phyloP scores from a whole-genome alignment of 2,797 vertebrate genomes.

The Benthosema pterotum region DNA sequence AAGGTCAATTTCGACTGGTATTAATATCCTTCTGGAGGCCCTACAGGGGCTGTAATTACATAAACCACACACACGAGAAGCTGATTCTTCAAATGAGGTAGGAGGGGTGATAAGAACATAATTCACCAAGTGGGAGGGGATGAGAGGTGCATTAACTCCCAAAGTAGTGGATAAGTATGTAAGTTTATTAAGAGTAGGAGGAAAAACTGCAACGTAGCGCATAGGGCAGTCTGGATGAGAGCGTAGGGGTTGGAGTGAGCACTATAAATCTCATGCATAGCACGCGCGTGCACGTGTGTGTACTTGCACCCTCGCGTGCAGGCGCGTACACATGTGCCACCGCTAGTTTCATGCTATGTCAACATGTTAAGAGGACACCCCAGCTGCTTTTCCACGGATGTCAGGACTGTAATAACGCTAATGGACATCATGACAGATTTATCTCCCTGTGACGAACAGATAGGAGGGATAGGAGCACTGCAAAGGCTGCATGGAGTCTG shows the following conservation, averaged over 20 bases:
- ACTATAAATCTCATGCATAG: conserved; percentile 64
- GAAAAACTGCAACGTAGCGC: conserved; percentile 23
- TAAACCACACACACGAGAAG: conserved; percentile 3
- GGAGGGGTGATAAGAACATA: conserved; percentile 11
- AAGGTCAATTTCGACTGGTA: no score
- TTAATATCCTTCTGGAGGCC: no score
- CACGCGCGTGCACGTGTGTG: no score
- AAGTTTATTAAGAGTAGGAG: conserved; percentile 25
- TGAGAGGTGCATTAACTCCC: conserved; percentile 20
- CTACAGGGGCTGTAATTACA: no score
- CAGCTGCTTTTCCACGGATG: conserved; percentile 55
- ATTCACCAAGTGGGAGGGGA: neutral
- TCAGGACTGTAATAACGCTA: conserved; percentile 63
- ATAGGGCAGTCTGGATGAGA: conserved; percentile 31
- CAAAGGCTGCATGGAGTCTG: conserved; percentile 50
- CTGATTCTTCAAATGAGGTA: neutral
- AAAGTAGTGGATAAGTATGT: conserved; percentile 8
- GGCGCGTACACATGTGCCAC: conserved; percentile 32
- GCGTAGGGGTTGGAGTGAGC: conserved; percentile 1
- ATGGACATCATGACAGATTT: conserved; percentile 67
- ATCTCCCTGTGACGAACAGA: conserved; percentile 33
- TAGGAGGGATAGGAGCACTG: conserved; percentile 32
- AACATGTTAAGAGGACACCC: conserved; percentile 51
- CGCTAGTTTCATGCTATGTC: conserved; percentile 60
- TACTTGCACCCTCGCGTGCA: no score